Conservation (phyloP, 1,140 invertebrate species). For the Matsumurasca onukii region DNA sequence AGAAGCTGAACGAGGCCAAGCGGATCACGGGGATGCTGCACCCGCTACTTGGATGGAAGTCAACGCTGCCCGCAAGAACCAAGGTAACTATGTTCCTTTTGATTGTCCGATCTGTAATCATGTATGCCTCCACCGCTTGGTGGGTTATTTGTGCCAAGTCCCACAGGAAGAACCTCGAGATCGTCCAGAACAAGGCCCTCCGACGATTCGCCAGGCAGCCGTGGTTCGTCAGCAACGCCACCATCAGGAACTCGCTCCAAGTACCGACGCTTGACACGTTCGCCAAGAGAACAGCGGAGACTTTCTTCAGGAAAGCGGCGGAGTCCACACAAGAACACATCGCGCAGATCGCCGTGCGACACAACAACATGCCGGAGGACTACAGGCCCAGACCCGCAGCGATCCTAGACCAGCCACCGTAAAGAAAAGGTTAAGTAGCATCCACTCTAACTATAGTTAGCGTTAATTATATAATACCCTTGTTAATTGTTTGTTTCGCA, state of each 20-base stretch:
- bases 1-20: no score
- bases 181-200: neutral
- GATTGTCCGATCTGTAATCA: neutral
- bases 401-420: no score
- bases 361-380: no score
- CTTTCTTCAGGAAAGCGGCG: neutral
- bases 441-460: no score
- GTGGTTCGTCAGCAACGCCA: neutral
- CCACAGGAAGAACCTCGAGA: slow-evolving; percentile 1
- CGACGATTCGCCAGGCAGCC: neutral
- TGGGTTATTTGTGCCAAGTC: no score
- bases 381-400: no score
- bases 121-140: no score
- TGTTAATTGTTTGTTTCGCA: no score
- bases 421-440: no score
- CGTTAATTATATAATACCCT: no score
- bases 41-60: neutral
- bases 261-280: neutral
- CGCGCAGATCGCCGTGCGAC: no score
- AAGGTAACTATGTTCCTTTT: neutral
- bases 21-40: neutral
- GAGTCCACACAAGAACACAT: no score
- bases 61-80: neutral
- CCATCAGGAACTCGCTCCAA: neutral
- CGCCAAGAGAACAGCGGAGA: neutral